phyloP scores from a whole-genome alignment of 1,140 invertebrate genomes.

The Ridgeia piscesae region DNA sequence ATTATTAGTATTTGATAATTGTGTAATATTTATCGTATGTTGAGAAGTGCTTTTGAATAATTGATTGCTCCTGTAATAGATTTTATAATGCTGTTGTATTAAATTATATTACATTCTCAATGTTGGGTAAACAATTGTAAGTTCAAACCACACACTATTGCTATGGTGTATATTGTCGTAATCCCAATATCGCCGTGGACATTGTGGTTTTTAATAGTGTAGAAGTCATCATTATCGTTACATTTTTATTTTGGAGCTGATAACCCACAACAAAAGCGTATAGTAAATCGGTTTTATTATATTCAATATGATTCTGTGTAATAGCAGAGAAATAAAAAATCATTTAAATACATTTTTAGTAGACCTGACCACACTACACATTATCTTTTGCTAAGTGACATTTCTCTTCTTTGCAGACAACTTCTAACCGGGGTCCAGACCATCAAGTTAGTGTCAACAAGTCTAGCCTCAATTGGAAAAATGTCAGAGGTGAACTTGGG shows the following conservation, averaged over 20 bases:
- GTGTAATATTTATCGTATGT: too few species aligned
- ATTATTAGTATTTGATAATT: too few species aligned
- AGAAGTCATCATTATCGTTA: background rate
- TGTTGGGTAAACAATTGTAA: too few species aligned
- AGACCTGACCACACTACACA: background rate
- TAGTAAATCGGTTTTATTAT: background rate
- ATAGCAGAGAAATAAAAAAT: background rate
- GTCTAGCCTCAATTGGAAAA: slow-evolving; percentile 41
- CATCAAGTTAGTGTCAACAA: slow-evolving; percentile 39
- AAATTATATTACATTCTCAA: too few species aligned
- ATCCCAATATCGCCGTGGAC: too few species aligned
- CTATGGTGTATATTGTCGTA: too few species aligned
- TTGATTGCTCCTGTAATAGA: too few species aligned
- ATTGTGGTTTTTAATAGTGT: background rate
- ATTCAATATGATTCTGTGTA: background rate
- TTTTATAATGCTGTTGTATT: too few species aligned
- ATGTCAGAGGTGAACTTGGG: background rate
- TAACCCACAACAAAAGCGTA: background rate
- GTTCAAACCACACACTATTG: too few species aligned
- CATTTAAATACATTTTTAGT: background rate
- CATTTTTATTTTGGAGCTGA: background rate
- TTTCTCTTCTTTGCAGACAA: slow-evolving; percentile 36
- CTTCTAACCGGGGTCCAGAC: slow-evolving; percentile 40
- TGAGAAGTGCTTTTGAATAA: too few species aligned
- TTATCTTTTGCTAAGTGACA: background rate